Percentiles rank a stretch among this genome's conserved stretches.
Evolutionary conservation across 30 jellyfish, hydroid and myxozoan genomes (phyloP).

Genomic region (Rhopilema esculentum): DNA sequence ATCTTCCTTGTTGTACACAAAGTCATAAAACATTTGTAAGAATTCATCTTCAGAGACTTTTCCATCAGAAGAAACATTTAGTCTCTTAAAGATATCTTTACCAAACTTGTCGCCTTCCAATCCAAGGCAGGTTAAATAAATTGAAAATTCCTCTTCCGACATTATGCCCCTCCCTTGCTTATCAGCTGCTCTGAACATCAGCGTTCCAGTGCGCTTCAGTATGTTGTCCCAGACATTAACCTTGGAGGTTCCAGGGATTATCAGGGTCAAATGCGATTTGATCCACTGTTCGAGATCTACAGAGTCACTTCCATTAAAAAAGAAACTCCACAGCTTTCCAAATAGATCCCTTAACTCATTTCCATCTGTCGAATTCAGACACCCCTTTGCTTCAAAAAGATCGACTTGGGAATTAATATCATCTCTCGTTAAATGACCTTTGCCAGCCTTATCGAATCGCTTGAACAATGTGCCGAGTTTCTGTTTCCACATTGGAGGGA

Average conservation of each 20-base stretch:
- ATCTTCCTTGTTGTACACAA: constrained; percentile 31
- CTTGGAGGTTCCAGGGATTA: neutral
- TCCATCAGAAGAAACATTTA: constrained; percentile 11
- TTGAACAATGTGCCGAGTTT: constrained; percentile 46
- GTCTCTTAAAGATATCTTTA: constrained; percentile 26
- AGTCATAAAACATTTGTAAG: constrained; percentile 35
- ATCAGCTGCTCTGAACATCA: constrained; percentile 70
- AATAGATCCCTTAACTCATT: constrained; percentile 16
- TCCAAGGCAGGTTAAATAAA: constrained; percentile 58
- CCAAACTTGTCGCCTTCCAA: constrained; percentile 23
- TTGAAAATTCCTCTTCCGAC: constrained; percentile 39
- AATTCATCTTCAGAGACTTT: constrained; percentile 35
- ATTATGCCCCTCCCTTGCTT: constrained; percentile 50
- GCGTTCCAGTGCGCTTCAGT: constrained; percentile 44
- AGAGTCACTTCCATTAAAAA: constrained; percentile 34
- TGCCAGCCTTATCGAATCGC: constrained; percentile 52
- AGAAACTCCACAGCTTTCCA: constrained; percentile 30
- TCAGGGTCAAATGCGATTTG: constrained; percentile 18
- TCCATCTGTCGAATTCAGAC: constrained; percentile 28
- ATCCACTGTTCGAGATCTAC: constrained; percentile 48
- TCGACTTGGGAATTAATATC: constrained; percentile 45
- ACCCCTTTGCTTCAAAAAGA: constrained; percentile 36
- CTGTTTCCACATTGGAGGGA: constrained; percentile 24
- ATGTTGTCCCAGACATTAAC: constrained; percentile 15
- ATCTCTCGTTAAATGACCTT: constrained; percentile 46